These are phyloP conservation scores for Aix galericulata DNA, from an alignment of 2,113 vertebrate genomes.

Conservation along the genomic window DNA sequence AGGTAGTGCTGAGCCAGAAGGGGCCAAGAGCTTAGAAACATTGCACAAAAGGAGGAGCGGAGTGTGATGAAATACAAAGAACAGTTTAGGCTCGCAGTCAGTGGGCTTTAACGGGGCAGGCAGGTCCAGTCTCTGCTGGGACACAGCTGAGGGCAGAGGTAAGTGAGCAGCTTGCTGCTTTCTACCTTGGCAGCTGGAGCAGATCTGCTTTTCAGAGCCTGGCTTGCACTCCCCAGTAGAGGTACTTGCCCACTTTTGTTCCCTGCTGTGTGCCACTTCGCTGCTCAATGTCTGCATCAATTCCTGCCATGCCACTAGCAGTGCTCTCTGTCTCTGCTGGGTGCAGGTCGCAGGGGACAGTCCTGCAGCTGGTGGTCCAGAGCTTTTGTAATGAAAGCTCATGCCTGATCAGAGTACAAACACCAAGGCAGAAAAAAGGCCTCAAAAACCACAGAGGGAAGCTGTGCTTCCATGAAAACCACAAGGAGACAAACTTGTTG, in stretches of 20 bases:
- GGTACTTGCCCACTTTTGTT: not conserved
- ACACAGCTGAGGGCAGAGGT: not conserved
- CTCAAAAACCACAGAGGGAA: not conserved
- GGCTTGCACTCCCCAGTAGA: not conserved
- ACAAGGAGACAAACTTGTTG: not conserved
- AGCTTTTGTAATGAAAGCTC: not conserved
- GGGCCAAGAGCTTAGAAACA: not conserved
- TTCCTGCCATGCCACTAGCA: too few species aligned
- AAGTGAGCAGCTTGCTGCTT: not conserved
- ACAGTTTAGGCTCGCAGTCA: accelerated
- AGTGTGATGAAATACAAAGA: not conserved
- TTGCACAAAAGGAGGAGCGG: not conserved
- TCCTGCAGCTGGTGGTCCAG: not conserved
- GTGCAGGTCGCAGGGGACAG: too few species aligned
- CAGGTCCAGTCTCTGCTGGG: not conserved
- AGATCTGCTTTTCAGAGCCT: not conserved
- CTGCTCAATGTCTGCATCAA: not conserved
- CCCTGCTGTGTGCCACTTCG: not conserved
- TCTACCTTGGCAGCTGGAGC: not conserved
- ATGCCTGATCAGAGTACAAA: not conserved
- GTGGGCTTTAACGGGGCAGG: not conserved
- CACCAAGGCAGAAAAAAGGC: not conserved
- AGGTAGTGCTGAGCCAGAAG: not conserved
- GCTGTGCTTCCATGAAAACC: not conserved
- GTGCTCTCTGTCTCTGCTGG: not conserved